phyloP scores from a whole-genome alignment of 2,113 vertebrate genomes.

The Corythornis vintsioides region DNA sequence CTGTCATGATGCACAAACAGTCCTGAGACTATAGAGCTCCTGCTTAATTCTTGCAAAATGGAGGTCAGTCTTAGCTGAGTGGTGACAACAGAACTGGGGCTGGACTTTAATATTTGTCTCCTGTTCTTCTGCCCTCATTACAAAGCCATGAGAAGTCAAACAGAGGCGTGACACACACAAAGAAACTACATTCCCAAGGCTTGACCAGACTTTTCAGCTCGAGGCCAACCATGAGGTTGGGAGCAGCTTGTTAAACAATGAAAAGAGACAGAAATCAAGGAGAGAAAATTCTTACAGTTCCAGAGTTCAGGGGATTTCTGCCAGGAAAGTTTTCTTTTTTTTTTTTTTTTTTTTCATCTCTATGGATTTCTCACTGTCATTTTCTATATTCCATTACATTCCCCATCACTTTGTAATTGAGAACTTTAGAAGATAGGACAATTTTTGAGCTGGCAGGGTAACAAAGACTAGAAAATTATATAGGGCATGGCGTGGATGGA shows the following conservation, averaged over 20 bases:
- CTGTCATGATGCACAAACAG: neutral
- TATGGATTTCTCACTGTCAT: neutral
- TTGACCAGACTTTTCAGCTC: neutral
- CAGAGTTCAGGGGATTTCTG: neutral
- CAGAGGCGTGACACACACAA: neutral
- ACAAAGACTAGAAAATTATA: neutral
- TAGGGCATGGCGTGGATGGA: neutral
- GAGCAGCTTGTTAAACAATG: neutral
- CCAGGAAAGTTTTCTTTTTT: neutral
- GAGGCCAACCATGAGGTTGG: neutral
- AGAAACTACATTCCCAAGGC: neutral
- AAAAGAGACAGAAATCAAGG: neutral
- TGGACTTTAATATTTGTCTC: neutral
- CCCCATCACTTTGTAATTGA: neutral
- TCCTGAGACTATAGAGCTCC: neutral
- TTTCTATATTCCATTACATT: neutral
- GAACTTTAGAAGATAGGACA: neutral
- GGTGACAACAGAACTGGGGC: neutral
- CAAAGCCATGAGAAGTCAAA: neutral
- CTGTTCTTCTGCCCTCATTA: neutral
- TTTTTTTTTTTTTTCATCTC: neutral
- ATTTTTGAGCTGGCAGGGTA: neutral
- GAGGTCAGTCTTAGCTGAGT: fast-evolving
- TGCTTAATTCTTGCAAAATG: neutral
- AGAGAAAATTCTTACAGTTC: neutral